Conservation (phyloP, 1,140 invertebrate species). For the Drosophila kepulauana region DNA sequence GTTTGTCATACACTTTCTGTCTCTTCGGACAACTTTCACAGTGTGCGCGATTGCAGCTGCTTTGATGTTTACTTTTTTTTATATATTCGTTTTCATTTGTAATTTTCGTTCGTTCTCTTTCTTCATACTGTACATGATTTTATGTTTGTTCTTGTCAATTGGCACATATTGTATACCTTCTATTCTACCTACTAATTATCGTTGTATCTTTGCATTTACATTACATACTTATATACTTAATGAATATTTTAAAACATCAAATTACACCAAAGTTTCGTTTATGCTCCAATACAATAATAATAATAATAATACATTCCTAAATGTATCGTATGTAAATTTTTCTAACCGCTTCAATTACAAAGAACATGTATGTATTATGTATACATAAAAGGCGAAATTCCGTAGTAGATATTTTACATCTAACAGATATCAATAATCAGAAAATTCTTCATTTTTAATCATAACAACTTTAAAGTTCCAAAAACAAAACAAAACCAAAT, state of each 20-base stretch:
- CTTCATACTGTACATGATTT: conserved; percentile 72
- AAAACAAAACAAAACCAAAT: conserved; percentile 33
- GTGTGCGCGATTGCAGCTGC: conserved; percentile 33
- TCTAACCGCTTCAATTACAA: conserved; percentile 74
- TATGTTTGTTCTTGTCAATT: conserved; percentile 75
- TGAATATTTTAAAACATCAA: conserved; percentile 10
- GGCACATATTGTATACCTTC: conserved; percentile 60
- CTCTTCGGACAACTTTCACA: conserved; percentile 16
- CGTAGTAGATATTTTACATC: conserved; percentile 62
- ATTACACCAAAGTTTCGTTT: conserved; percentile 38
- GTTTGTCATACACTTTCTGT: conserved; percentile 29
- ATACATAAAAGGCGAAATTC: conserved; percentile 53
- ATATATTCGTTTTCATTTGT: conserved; percentile 67
- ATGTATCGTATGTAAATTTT: conserved; percentile 72
- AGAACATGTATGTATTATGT: conserved; percentile 41
- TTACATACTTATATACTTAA: conserved; percentile 23
- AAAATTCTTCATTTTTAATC: conserved; percentile 56
- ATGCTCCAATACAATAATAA: conserved; percentile 10
- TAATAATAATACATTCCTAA: conserved; percentile 36
- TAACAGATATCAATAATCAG: conserved; percentile 48
- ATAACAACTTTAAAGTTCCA: conserved; percentile 59
- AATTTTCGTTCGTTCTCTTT: conserved; percentile 54
- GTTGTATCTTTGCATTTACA: conserved; percentile 73
- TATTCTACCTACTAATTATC: conserved; percentile 69
- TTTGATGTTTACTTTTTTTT: conserved; percentile 43